phyloP scores from a whole-genome alignment of 1,140 invertebrate species.

The Halesus radiatus region DNA sequence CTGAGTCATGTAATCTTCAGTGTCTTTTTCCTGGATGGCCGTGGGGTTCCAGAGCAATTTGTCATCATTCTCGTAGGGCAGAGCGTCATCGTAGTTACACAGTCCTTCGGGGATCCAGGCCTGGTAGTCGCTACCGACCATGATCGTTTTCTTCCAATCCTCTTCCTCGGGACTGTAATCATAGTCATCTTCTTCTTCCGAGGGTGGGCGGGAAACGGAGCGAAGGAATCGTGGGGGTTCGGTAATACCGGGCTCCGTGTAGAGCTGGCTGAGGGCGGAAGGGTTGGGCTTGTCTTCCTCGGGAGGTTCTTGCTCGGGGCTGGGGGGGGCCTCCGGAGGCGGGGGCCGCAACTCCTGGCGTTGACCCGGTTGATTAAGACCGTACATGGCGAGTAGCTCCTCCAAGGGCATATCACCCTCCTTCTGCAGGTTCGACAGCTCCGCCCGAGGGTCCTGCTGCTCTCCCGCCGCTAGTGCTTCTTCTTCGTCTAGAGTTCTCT shows the following conservation, averaged over 20 bases:
- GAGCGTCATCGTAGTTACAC: constrained; percentile 90
- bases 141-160: constrained; percentile 90
- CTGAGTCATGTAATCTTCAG: constrained; percentile 86
- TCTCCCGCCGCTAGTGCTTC: constrained; percentile 92
- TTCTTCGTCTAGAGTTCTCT: constrained; percentile 95
- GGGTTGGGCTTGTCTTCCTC: constrained; percentile 64
- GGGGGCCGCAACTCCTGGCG: constrained; percentile 67
- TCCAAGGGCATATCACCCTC: constrained; percentile 96
- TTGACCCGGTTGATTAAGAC: constrained; percentile 69
- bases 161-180: constrained; percentile 85
- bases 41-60: constrained; percentile 94
- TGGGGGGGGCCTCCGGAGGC: constrained; percentile 65
- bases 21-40: constrained; percentile 79
- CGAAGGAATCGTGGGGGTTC: constrained; percentile 90
- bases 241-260: constrained; percentile 77
- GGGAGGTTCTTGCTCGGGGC: constrained; percentile 66
- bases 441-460: constrained; percentile 83
- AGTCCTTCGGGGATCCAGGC: constrained; percentile 93
- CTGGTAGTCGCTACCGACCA: constrained; percentile 96
- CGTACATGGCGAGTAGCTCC: constrained; percentile 90
- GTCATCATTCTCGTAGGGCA: constrained; percentile 97
- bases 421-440: constrained; percentile 89
- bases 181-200: constrained; percentile 84
- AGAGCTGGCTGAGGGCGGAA: constrained; percentile 88
- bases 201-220: constrained; percentile 89